Percentiles rank a stretch among this genome's conserved stretches.
Conservation (phyloP, 2,888 invertebrate species). For the Apamea monoglypha region DNA sequence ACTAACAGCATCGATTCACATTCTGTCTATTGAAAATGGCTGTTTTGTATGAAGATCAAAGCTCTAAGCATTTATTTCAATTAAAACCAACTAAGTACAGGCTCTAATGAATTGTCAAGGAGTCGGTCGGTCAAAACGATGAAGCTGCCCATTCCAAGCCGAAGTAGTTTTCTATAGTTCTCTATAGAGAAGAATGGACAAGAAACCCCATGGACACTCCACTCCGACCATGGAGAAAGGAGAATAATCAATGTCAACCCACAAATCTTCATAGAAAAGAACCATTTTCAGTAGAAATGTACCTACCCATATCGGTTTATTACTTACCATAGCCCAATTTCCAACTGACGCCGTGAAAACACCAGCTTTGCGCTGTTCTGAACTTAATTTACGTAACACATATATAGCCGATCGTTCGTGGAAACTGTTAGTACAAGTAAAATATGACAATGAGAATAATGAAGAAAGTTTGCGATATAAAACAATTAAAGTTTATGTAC, state of each 20-base stretch:
- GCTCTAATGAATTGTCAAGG: not conserved
- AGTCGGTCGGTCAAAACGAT: not conserved
- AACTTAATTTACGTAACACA: constrained; percentile 92
- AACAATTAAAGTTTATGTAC: not conserved
- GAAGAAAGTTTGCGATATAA: not conserved
- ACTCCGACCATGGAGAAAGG: not conserved
- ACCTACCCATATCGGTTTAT: not conserved
- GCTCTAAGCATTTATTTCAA: not conserved
- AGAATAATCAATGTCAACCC: not conserved
- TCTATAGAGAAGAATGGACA: not conserved
- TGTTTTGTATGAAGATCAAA: not conserved
- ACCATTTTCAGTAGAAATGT: not conserved
- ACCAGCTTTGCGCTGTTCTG: constrained; percentile 92
- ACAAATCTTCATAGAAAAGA: not conserved
- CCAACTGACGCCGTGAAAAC: constrained; percentile 97
- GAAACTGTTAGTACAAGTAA: constrained; percentile 54
- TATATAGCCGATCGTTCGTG: constrained; percentile 94
- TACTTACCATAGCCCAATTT: constrained; percentile 94
- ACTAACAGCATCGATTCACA: not conserved
- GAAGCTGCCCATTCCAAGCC: not conserved
- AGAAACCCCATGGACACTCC: not conserved
- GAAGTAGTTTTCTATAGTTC: not conserved
- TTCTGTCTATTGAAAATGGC: not conserved
- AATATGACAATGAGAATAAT: constrained; percentile 5
- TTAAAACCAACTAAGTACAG: too few relatives aligned